A percentile compares a stretch with the other conserved stretches of the same genome.
phyloP scores from a whole-genome alignment of 2,797 vertebrate species.

The Buceros bicornis region DNA sequence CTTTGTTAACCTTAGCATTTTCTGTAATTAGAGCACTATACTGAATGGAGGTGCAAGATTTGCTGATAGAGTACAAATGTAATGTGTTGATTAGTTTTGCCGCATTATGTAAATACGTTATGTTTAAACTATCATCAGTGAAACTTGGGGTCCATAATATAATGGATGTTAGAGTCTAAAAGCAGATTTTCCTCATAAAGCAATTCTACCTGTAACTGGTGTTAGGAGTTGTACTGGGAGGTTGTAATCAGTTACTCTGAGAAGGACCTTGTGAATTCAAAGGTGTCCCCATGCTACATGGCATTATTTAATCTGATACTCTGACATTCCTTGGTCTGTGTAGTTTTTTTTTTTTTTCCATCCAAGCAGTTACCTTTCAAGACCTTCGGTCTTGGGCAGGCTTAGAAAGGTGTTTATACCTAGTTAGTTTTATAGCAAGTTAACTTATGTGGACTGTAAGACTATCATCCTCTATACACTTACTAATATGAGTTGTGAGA shows the following conservation, averaged over 20 bases:
- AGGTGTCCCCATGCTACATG: background rate
- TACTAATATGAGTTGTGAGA: background rate
- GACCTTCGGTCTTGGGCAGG: background rate
- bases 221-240: background rate
- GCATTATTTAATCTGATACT: background rate
- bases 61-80: background rate
- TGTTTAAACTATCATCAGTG: background rate
- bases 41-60: background rate
- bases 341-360: background rate
- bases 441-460: background rate
- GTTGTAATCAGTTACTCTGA: background rate
- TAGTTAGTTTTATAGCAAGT: background rate
- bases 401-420: background rate
- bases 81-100: background rate
- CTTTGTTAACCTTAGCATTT: background rate
- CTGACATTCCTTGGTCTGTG: background rate
- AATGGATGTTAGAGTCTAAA: background rate
- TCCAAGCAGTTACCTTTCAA: background rate
- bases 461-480: background rate
- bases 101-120: background rate
- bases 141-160: background rate
- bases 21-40: background rate
- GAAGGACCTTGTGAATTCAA: background rate
- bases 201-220: background rate
- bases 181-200: background rate